Conservation (phyloP, 2,113 vertebrate species). For the Alligator mississippiensis region DNA sequence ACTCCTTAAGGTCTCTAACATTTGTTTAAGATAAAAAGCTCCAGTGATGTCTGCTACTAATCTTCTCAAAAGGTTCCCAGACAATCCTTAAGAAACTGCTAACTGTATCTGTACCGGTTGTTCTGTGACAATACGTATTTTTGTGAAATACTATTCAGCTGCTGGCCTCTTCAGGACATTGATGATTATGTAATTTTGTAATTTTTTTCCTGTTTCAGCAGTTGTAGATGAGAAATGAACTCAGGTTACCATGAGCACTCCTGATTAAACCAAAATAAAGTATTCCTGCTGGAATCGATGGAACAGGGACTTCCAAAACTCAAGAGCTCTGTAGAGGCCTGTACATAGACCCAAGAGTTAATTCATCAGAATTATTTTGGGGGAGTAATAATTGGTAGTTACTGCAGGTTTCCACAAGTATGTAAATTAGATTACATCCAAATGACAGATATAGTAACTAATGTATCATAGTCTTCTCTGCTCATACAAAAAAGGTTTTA, state of each 20-base stretch:
- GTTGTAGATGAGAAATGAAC: neutral
- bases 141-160: neutral
- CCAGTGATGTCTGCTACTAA: too few relatives aligned
- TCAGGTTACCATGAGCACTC: fast-evolving
- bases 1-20: neutral
- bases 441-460: neutral
- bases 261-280: neutral
- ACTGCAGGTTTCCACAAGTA: neutral
- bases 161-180: neutral
- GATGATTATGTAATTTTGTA: fast-evolving
- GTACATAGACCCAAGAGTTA: neutral
- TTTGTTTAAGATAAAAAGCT: too few relatives aligned
- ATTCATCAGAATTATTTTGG: too few relatives aligned
- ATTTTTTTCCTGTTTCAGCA: neutral
- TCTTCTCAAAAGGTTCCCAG: neutral
- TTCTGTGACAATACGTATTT: neutral
- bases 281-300: neutral
- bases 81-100: neutral
- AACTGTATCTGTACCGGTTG: neutral
- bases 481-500: neutral
- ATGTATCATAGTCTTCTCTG: neutral
- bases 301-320: neutral
- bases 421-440: neutral
- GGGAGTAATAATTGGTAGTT: neutral
- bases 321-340: neutral